phyloP scores from a whole-genome alignment of 2,888 invertebrate species.

The Leptura quadrifasciata region DNA sequence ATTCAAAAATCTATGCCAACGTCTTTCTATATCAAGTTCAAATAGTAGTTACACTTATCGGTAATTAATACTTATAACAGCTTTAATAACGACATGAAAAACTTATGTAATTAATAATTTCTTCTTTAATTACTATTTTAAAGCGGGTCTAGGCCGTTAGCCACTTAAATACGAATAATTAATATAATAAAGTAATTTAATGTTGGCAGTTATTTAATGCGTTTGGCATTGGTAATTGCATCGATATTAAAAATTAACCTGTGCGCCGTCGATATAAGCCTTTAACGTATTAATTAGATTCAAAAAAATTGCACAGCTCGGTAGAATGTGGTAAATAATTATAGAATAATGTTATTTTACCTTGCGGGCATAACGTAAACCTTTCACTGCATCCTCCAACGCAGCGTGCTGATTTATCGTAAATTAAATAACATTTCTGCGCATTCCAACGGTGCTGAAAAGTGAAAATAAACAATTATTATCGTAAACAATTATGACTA shows the following conservation, averaged over 20 bases:
- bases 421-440: slow-evolving; percentile 20
- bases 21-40: too few relatives aligned
- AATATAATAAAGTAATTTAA: not conserved
- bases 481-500: slow-evolving; percentile 22
- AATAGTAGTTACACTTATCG: not conserved
- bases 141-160: slow-evolving; percentile 25
- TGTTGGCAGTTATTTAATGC: slow-evolving; percentile 12
- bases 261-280: not conserved
- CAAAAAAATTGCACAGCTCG: not conserved
- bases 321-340: not conserved
- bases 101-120: slow-evolving; percentile 25
- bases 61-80: not conserved
- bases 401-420: slow-evolving; percentile 12
- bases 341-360: not conserved
- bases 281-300: not conserved
- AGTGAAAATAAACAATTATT: slow-evolving; percentile 27
- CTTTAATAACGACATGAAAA: slow-evolving; percentile 1
- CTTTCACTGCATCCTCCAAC: slow-evolving; percentile 4
- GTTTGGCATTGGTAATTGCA: not conserved
- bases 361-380: slow-evolving; percentile 1
- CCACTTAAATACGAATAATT: slow-evolving; percentile 10
- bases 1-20: too few relatives aligned
- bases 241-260: not conserved
- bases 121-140: slow-evolving; percentile 19
- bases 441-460: slow-evolving; percentile 14